Base-by-base conservation (phyloP, 2,888 invertebrate genomes). In the Eilema griseolum region DNA sequence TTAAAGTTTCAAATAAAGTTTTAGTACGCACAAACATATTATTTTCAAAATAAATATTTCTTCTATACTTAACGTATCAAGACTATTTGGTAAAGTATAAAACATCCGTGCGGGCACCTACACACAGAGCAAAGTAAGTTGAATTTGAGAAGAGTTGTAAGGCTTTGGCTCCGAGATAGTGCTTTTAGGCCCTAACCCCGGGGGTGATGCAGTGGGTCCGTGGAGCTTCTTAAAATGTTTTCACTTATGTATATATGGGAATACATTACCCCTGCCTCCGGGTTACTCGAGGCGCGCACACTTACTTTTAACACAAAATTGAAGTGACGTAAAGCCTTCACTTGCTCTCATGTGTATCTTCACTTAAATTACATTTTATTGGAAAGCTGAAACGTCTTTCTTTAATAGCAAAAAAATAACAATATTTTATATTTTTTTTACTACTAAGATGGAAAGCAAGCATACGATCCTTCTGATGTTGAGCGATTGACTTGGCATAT, bases 181-280 rank as follows among this genome's bases (percentile, higher is more conserved):
- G 95, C 95, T 95, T 95, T 95, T 95, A 95, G 95, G 95, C 94
- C 93, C 93, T 94, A 94, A 94, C 95, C 95, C 95, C 95, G 89
- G 90, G 94, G 95, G 95, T 94, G 94, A 92, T 93, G 93, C 94
- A 94, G 93, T 89, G 91, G 91, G 94, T 92, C 94, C 94, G 94
- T 89, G 88, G 93, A 94, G 94, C 93, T 94, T 94, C 94, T 95
- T 95, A 95, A 95, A 95, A 95, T 94, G 95, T 95, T 94, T 94
- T 94, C 95, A 93, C 95, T 94, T 93, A 94, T 93, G 95, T 95
- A 94, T 94, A 91, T 94, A 92, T 93, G 93, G 92, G 95, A 95
- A 95, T 95, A 95, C 94, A 95, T 95, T 95, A 95, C 92, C 90
- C 90, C 90, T 86, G 92, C 92, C 93, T 91, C 89, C 92, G 92